Evolutionary conservation across 37 sponge, comb jelly and placozoan species (phyloP).

Genomic region (Oscarella lobularis): DNA sequence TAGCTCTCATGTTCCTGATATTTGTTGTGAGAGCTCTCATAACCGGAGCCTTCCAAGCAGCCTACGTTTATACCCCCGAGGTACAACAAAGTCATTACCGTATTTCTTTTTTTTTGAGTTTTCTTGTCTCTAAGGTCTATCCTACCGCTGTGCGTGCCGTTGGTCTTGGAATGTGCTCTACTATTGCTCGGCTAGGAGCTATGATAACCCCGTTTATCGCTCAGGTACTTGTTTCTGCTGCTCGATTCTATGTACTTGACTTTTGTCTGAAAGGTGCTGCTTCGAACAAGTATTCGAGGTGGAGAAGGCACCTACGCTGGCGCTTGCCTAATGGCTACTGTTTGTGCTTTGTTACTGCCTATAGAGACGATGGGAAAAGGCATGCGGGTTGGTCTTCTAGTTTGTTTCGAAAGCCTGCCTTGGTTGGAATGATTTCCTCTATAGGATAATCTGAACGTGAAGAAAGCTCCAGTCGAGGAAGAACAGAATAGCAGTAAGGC

Average conservation of each 20-base stretch:
- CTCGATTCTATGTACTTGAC: not conserved
- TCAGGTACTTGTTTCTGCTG: slow-evolving; percentile 18
- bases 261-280: not conserved
- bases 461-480: too few relatives aligned
- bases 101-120: not conserved
- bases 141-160: slow-evolving; percentile 54
- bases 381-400: slow-evolving; percentile 7
- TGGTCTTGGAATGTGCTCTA: slow-evolving; percentile 28
- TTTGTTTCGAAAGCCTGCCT: not conserved
- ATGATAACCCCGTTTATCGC: slow-evolving; percentile 49
- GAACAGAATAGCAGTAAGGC: too few relatives aligned
- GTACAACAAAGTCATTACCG: not conserved
- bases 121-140: slow-evolving; percentile 34
- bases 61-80: slow-evolving; percentile 62
- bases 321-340: slow-evolving; percentile 9
- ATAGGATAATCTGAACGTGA: too few relatives aligned
- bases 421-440: too few relatives aligned
- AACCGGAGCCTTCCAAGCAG: slow-evolving; percentile 62
- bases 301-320: slow-evolving; percentile 19
- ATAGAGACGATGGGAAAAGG: slow-evolving; percentile 67
- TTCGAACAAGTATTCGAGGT: not conserved
- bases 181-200: slow-evolving; percentile 53
- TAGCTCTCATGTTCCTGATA: slow-evolving; percentile 35
- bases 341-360: slow-evolving; percentile 36
- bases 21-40: slow-evolving; percentile 42